Evolutionary conservation across 1,140 invertebrate species (phyloP), one percentile per base, ranked within the genome.

Genomic region (Megalopta genalis): DNA sequence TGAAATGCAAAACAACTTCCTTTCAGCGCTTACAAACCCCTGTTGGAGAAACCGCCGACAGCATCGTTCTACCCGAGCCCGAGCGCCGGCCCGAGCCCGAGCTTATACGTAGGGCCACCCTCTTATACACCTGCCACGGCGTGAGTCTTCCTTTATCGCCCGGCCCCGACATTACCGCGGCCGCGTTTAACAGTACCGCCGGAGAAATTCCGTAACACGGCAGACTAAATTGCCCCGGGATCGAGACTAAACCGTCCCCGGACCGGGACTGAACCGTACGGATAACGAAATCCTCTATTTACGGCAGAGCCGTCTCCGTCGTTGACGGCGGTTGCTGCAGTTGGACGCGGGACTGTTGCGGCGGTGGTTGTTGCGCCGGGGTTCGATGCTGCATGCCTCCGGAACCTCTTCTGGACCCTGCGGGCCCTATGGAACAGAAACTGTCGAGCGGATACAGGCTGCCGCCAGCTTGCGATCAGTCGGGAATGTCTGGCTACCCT

Each of bases 281-380:
- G 25, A 46, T 59, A 68, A 76, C 57, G n/a, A 52, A 57, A 67
- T 25, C 66, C 23, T 14, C 10, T 49, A 60, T 67, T 79, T 59
- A 60, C 64, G 25, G 23, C 21, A 60, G 52, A 32, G 18, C 12
- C 2, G 25, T 0, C 25, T 9, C 7, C 32, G 59, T n/a, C 46
- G 6, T 0, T 21, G n/a, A 52, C 14, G 27, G 12, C 1, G 63
- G 42, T 8, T 81, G 80, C 25, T 81, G 75, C 12, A 70, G 67
- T 18, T 81, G 80, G 80, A 71, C 52, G n/a, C 49, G 39, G 27
- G 65, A 39, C 16, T 81, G 80, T 42, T 81, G 80, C 67, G 39
- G 27, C 27, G 80, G 80, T 1, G 63, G 46, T 2, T 81, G 80
- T 14, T 81, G 80, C 62, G 37, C 10, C 9, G 64, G 10, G 1